Conservation (phyloP, 2,888 invertebrate genomes). For the Saturnia pavonia region DNA sequence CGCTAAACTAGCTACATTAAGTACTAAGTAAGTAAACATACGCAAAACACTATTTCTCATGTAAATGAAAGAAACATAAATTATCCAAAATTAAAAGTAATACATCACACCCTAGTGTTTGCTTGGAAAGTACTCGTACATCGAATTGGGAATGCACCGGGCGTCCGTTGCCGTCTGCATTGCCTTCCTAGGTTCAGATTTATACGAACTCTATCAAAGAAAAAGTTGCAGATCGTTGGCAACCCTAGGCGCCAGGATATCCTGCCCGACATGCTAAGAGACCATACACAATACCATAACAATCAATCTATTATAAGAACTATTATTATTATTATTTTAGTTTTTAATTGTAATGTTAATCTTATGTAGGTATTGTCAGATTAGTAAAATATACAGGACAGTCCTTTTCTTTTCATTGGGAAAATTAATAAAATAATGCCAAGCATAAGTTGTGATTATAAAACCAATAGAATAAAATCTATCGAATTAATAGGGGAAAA, state of each 20-base stretch:
- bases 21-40: no score
- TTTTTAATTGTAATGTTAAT: neutral
- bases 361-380: neutral
- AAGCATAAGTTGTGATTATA: no score
- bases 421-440: neutral
- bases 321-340: neutral
- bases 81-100: conserved; percentile 21
- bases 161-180: conserved; percentile 58
- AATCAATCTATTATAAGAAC: neutral
- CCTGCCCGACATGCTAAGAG: conserved; percentile 27
- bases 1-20: no score
- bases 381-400: no score
- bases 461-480: no score
- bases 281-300: conserved; percentile 12
- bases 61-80: neutral
- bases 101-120: conserved; percentile 33
- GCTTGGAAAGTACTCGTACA: conserved; percentile 35
- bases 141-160: conserved; percentile 48
- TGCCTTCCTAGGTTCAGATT: conserved; percentile 63
- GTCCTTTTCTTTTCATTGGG: neutral
- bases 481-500: no score
- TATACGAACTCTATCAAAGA: conserved; percentile 78
- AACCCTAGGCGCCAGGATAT: conserved; percentile 64
- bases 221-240: conserved; percentile 71
- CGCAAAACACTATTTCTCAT: neutral